Evolutionary conservation across 2,888 invertebrate genomes (phyloP).

Genomic region (Chromoteleia sp.): DNA sequence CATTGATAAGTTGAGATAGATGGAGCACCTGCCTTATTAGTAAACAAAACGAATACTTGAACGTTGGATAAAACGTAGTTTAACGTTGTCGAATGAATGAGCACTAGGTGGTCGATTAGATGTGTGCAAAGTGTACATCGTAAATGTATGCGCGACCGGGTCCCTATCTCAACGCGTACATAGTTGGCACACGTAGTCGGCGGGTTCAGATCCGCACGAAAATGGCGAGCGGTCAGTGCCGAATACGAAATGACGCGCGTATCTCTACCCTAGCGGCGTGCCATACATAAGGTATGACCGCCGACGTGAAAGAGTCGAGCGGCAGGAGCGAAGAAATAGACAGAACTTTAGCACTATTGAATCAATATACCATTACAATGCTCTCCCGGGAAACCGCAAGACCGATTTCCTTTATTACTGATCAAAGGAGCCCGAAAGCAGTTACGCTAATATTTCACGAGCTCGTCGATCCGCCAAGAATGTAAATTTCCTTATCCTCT

Average conservation of each 20-base stretch:
- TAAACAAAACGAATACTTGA: not conserved
- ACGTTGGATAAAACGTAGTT: not conserved
- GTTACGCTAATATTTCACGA: slow-evolving; percentile 68
- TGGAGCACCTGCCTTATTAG: not conserved
- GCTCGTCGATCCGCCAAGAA: slow-evolving; percentile 40
- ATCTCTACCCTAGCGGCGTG: slow-evolving; percentile 76
- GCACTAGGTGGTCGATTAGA: slow-evolving; percentile 10
- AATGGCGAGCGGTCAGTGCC: slow-evolving; percentile 83
- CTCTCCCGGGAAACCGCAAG: slow-evolving; percentile 70
- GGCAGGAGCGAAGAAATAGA: slow-evolving; percentile 63
- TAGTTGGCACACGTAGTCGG: slow-evolving; percentile 71
- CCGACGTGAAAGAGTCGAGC: slow-evolving; percentile 69
- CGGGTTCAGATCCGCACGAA: slow-evolving; percentile 80
- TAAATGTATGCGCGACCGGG: slow-evolving; percentile 19
- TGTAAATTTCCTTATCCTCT: slow-evolving; percentile 42
- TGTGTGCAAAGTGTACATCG: slow-evolving; percentile 43
- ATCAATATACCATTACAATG: slow-evolving; percentile 77
- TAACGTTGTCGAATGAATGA: slow-evolving; percentile 2
- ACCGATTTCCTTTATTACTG: slow-evolving; percentile 81
- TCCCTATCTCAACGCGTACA: slow-evolving; percentile 47
- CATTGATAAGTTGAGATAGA: too few relatives aligned
- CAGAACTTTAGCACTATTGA: slow-evolving; percentile 70
- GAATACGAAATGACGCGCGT: slow-evolving; percentile 83
- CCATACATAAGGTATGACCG: slow-evolving; percentile 84
- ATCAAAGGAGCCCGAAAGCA: slow-evolving; percentile 78